Percentiles rank a stretch among this genome's conserved stretches.
phyloP scores from a whole-genome alignment of 1,140 invertebrate species.

The Zophobas atratus region DNA sequence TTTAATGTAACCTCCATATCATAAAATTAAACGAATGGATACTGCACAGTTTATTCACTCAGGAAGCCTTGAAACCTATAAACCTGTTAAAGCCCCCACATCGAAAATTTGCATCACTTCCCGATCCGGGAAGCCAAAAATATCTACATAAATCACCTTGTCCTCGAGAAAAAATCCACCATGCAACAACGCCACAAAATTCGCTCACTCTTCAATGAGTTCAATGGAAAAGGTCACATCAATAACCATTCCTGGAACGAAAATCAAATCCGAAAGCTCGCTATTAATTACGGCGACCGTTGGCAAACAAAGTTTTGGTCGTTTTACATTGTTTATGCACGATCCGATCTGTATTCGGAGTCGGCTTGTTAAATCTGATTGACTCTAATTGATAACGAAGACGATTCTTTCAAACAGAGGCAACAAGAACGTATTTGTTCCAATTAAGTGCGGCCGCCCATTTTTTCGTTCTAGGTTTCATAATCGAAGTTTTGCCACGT shows the following conservation, averaged over 20 bases:
- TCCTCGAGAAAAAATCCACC: too few relatives aligned
- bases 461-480: neutral
- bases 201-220: too few relatives aligned
- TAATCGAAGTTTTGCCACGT: too few relatives aligned
- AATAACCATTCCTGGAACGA: neutral
- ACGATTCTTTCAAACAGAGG: neutral
- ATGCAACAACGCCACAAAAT: too few relatives aligned
- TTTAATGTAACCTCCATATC: too few relatives aligned
- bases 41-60: too few relatives aligned
- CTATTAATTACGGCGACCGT: neutral
- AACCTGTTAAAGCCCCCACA: too few relatives aligned
- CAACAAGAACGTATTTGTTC: conserved; percentile 11
- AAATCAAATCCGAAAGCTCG: neutral
- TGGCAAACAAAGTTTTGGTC: neutral
- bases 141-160: too few relatives aligned
- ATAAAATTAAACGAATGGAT: too few relatives aligned
- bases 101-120: too few relatives aligned
- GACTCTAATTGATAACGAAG: conserved; percentile 7
- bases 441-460: neutral
- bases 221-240: neutral
- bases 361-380: conserved; percentile 15
- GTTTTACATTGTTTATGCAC: conserved; percentile 1
- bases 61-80: too few relatives aligned
- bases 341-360: conserved; percentile 12
- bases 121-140: too few relatives aligned